Percentiles rank a stretch among this genome's conserved stretches.
phyloP scores from a whole-genome alignment of 2,888 invertebrate genomes.

The Pandemis heparana region DNA sequence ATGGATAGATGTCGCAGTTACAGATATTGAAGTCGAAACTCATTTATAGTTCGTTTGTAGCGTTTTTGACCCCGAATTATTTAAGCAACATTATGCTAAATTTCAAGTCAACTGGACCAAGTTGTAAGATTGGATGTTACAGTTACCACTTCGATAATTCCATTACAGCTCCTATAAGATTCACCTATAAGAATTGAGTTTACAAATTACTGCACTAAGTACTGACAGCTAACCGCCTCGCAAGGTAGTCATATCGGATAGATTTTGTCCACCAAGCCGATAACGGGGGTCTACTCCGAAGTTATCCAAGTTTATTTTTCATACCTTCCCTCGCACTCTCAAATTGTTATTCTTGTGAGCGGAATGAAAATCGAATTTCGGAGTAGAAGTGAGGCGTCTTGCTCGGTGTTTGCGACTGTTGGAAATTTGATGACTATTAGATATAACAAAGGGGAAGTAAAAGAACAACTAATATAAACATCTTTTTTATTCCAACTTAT shows the following conservation, averaged over 20 bases:
- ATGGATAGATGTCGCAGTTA: constrained; percentile 43
- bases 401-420: neutral
- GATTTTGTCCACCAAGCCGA: too few species aligned
- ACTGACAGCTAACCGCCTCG: neutral
- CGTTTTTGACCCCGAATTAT: neutral
- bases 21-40: neutral
- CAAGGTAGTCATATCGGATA: neutral
- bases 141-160: too few species aligned
- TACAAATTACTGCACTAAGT: too few species aligned
- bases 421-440: neutral
- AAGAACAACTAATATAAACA: constrained; percentile 81
- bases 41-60: neutral
- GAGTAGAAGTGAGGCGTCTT: neutral
- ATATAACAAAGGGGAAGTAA: constrained; percentile 52
- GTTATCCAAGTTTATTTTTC: too few species aligned
- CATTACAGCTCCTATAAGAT: too few species aligned
- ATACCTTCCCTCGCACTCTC: too few species aligned
- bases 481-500: constrained; percentile 88
- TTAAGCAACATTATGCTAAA: too few species aligned
- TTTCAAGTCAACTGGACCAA: too few species aligned
- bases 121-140: too few species aligned
- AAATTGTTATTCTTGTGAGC: too few species aligned
- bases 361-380: neutral
- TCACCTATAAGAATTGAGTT: too few species aligned
- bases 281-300: too few species aligned